phyloP scores from a whole-genome alignment of 2,888 invertebrate genomes.

The Physocephala rufipes region DNA sequence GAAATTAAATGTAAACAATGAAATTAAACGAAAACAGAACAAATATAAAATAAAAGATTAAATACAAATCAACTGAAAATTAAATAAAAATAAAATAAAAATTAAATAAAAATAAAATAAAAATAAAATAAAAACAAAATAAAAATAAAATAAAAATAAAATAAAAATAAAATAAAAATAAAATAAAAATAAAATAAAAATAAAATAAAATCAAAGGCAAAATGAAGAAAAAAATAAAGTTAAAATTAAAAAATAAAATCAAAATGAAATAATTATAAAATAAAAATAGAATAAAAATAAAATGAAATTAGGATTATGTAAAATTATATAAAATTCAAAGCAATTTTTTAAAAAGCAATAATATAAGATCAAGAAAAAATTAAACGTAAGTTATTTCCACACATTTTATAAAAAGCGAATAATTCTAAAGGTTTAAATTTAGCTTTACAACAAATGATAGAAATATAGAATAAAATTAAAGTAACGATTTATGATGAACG shows the following conservation, averaged over 20 bases:
- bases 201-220: neutral
- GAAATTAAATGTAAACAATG: too few species aligned
- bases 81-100: neutral
- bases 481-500: neutral
- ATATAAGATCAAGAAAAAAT: too few species aligned
- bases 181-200: neutral
- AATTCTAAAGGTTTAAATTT: too few species aligned
- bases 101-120: neutral
- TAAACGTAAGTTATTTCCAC: conserved; percentile 4
- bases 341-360: too few species aligned
- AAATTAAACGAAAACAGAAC: too few species aligned
- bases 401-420: neutral
- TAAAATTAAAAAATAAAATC: neutral
- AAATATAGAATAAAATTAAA: too few species aligned
- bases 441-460: too few species aligned
- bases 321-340: too few species aligned
- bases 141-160: neutral
- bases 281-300: neutral
- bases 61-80: neutral
- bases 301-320: too few species aligned
- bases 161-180: neutral
- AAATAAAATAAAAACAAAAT: too few species aligned
- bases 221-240: neutral
- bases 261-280: neutral
- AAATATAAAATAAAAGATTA: neutral